phyloP scores from a whole-genome alignment of 2,888 invertebrate species.

The Matsumyia berberina region DNA sequence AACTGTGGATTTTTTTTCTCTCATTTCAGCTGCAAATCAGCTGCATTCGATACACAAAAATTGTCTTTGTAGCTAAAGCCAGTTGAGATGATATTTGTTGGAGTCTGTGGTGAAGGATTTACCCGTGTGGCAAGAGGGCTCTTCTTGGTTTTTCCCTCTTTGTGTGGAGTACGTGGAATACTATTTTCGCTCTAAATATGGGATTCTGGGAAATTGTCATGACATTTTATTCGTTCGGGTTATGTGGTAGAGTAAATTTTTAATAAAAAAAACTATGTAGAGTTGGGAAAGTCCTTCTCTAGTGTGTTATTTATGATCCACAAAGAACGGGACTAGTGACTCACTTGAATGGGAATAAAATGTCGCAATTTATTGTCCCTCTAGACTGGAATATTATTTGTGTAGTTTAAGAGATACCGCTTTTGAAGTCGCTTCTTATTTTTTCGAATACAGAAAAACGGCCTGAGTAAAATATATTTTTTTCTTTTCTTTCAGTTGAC shows the following conservation, averaged over 20 bases:
- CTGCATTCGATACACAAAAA: conserved; percentile 45
- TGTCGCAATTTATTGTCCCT: conserved; percentile 1
- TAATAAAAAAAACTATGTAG: background rate
- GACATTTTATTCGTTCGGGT: conserved; percentile 25
- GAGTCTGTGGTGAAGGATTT: conserved; percentile 18
- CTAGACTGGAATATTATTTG: background rate
- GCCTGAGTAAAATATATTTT: background rate
- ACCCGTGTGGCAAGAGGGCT: conserved; percentile 32
- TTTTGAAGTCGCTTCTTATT: too few relatives aligned
- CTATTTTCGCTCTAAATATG: conserved; percentile 36
- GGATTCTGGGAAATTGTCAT: conserved; percentile 45
- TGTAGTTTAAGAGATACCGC: conserved; percentile 1
- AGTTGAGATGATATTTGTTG: conserved; percentile 34
- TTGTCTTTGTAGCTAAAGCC: conserved; percentile 2
- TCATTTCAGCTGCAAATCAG: conserved; percentile 40
- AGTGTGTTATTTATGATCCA: background rate
- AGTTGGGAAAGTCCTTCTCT: conserved; percentile 6
- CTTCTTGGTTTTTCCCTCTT: background rate
- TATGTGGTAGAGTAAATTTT: background rate
- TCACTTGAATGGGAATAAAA: conserved; percentile 3
- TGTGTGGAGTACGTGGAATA: conserved; percentile 3
- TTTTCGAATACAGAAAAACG: too few relatives aligned
- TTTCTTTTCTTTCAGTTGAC: conserved; percentile 26
- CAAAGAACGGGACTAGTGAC: background rate
- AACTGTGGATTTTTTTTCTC: background rate